Evolutionary conservation across 2,888 invertebrate genomes (phyloP), one percentile per base, ranked within the genome.

Genomic region (Andrena haemorrhoa): DNA sequence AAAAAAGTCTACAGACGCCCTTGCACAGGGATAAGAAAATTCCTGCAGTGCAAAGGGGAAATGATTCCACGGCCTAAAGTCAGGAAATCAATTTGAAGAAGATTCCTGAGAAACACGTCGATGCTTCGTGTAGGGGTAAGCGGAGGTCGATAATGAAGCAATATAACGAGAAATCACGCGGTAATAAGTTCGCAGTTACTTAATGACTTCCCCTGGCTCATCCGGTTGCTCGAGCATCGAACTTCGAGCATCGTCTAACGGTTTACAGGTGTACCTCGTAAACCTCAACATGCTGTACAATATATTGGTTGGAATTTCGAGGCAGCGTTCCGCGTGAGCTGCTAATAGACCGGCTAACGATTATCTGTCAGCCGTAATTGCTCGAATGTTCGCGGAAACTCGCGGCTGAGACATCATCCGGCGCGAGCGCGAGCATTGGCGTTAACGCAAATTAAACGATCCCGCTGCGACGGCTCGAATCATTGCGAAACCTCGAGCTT

Each of bases 261-360:
- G 71, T 63, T 33, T 31, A 71, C 66, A 78, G 77, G 75, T 75
- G 68, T 75, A 68, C 51, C 53, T 75, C 78, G 76, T 76, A 75
- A 75, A 76, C 41, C 33, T 31, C 12, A 26, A 75, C 31, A 78
- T 33, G 29, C 41, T 26, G 60, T 26, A 41, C 51, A 26, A 33
- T 35, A 66, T 78, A 78, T 75, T 75, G 51, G 77, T 31, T 51
- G 75, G 49, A 60, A 69, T 75, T 69, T 69, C 49, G 56, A 31
- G 58, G 29, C 47, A 23, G 26, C 35, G 56, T 56, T 66, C 35
- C 64, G 72, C 75, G 69, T 61, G 60, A 66, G 73, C 64, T 69
- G 53, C 75, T 86, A 86, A 86, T 86, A 73, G 79, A 73, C 72
- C 20, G 75, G 56, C 66, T 82, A 73, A 84, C 68, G 79, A 86